Evolutionary conservation across 1,140 invertebrate species (phyloP).

Genomic region (Hypsibius dujardini): DNA sequence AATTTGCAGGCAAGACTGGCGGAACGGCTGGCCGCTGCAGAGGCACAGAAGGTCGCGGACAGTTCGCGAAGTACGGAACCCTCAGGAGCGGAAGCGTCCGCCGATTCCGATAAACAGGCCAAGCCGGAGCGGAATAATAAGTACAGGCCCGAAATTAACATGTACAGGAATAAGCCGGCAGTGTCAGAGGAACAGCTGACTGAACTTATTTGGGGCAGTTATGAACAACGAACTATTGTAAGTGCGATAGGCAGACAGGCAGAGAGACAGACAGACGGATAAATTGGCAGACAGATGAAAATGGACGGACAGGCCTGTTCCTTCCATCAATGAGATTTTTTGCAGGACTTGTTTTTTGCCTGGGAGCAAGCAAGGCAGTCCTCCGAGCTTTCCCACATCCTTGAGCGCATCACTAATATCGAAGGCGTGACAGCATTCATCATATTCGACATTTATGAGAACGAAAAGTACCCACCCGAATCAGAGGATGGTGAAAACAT

Average conservation of each 20-base stretch:
- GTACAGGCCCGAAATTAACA: neutral
- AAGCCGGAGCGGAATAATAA: neutral
- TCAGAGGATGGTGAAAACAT: neutral
- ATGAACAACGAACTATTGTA: neutral
- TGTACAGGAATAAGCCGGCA: neutral
- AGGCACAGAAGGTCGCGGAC: neutral
- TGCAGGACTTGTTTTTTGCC: neutral
- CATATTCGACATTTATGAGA: neutral
- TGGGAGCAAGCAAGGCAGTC: neutral
- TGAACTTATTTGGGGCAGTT: neutral
- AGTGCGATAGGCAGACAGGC: neutral
- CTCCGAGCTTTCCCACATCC: neutral
- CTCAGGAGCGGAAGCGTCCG: neutral
- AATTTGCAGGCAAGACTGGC: neutral
- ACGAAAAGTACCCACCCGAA: neutral
- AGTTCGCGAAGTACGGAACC: neutral
- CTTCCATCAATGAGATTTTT: neutral
- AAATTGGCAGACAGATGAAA: neutral
- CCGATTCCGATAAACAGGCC: neutral
- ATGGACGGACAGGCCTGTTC: neutral
- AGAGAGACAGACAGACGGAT: neutral
- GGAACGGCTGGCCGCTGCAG: neutral
- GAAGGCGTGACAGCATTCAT: slow-evolving; percentile 8
- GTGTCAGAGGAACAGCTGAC: slow-evolving; percentile 11
- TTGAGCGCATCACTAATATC: neutral